Evolutionary conservation across 1,140 invertebrate genomes (phyloP), one percentile per base, ranked within the genome.

Genomic region (Drosophila sproati): DNA sequence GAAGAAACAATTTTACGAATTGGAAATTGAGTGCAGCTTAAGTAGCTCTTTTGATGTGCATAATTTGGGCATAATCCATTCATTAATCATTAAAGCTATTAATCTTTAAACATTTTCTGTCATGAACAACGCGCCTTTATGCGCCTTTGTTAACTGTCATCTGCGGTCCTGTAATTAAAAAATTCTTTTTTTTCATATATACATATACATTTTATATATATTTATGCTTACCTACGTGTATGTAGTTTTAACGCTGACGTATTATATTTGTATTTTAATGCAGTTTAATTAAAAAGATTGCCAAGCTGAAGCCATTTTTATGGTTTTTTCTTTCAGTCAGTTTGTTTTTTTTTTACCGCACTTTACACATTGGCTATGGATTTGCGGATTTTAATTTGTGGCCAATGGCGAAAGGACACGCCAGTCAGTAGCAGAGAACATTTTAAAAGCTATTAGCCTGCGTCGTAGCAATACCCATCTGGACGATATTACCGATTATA

Each of bases 231-330:
- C 34, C 20, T 20, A 31, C 51, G 12, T 12, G 51, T 73, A 68
- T 48, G 57, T 69, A 55, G 39, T 28, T 77, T 57, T 43, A n/a
- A n/a, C 39, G 39, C 39, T 43, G 39, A 8, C 39, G 8, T 55
- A 29, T 76, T 63, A 55, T 43, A 59, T 55, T 66, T 80, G 60
- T 74, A 82, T 77, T 83, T 80, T 81, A 80, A 80, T 83, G 63
- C 62, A 85, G 71, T 83, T 83, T 85, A 83, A 83, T 85, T 82
- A 85, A 83, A 83, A 83, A 77, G 20, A 76, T 70, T 74, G 64
- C 57, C 73, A 77, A 70, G 69, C 68, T 72, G 74, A 72, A 63
- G 69, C 73, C 74, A 71, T 75, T 78, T 77, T 74, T 80, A 70
- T 68, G 74, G 77, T 63, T 35, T 34, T 35, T 50, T 52, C 32